These are phyloP conservation scores for Lanius ludovicianus DNA, from an alignment of 2,113 vertebrate genomes.

Conservation along the genomic window DNA sequence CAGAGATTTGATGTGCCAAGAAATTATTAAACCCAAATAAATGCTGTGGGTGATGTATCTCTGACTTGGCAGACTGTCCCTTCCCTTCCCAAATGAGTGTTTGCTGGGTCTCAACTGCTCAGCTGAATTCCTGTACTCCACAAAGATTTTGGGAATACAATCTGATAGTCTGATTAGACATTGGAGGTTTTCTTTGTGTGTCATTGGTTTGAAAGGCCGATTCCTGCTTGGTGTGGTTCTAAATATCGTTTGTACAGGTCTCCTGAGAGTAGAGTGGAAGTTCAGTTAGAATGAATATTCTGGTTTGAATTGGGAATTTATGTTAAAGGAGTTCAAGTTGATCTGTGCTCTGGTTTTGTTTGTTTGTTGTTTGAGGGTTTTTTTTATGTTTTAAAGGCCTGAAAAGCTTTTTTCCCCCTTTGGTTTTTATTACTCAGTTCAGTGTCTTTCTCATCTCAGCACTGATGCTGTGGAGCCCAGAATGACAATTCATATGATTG, in stretches of 20 bases:
- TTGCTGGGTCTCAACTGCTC: neutral
- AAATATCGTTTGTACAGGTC: neutral
- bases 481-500: neutral
- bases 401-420: neutral
- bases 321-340: neutral
- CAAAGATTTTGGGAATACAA: neutral
- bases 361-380: accelerated
- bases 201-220: neutral
- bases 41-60: neutral
- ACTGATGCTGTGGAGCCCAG: neutral
- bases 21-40: neutral
- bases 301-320: neutral
- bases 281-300: neutral
- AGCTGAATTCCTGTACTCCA: neutral
- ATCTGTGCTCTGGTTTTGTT: neutral
- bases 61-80: neutral
- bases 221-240: neutral
- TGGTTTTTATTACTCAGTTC: neutral
- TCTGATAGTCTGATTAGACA: neutral
- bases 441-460: neutral
- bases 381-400: neutral
- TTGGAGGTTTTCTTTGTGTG: neutral
- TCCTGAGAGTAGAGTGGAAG: neutral
- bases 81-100: neutral
- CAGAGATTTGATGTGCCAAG: neutral